Conservation (phyloP, 2,888 invertebrate species). For the Eristalis pertinax region DNA sequence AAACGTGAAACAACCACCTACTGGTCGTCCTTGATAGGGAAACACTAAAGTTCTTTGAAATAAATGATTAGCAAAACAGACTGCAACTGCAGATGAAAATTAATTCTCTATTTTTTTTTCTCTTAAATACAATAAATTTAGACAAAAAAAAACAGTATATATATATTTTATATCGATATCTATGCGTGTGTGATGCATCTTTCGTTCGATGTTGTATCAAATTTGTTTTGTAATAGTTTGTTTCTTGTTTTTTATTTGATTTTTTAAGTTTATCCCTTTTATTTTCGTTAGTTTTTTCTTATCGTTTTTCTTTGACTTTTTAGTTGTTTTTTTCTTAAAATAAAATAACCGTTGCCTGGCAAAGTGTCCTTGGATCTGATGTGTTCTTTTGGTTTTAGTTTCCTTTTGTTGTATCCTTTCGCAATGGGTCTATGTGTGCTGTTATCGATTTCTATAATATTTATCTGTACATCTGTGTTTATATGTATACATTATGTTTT, state of each 20-base stretch:
- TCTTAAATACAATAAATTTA: not conserved
- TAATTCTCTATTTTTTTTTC: slow-evolving; percentile 12
- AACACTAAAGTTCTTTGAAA: slow-evolving; percentile 3
- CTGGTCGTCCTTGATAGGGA: slow-evolving; percentile 24
- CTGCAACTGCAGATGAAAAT: slow-evolving; percentile 31
- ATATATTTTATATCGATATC: slow-evolving; percentile 41
- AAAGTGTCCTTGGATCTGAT: slow-evolving; percentile 59
- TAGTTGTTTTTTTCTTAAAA: slow-evolving; percentile 5
- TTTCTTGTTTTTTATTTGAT: slow-evolving; percentile 17
- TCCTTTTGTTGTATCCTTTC: slow-evolving; percentile 12
- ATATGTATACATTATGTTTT: slow-evolving; percentile 44
- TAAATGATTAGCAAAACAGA: slow-evolving; percentile 25
- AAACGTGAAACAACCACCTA: slow-evolving; percentile 3
- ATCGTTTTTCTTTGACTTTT: slow-evolving; percentile 8
- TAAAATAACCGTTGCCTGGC: slow-evolving; percentile 61
- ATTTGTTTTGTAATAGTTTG: slow-evolving; percentile 23
- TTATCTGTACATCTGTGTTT: not conserved
- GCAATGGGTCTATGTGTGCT: slow-evolving; percentile 72
- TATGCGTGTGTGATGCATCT: slow-evolving; percentile 65
- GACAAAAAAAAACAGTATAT: not conserved
- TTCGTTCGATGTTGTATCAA: slow-evolving; percentile 60
- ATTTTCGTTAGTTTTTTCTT: slow-evolving; percentile 1
- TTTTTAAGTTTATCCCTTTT: slow-evolving; percentile 20
- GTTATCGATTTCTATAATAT: slow-evolving; percentile 58
- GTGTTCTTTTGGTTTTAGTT: slow-evolving; percentile 12